These are phyloP conservation scores for Tenebrio molitor DNA, from an alignment of 1,140 invertebrate genomes.

Conservation along the genomic window DNA sequence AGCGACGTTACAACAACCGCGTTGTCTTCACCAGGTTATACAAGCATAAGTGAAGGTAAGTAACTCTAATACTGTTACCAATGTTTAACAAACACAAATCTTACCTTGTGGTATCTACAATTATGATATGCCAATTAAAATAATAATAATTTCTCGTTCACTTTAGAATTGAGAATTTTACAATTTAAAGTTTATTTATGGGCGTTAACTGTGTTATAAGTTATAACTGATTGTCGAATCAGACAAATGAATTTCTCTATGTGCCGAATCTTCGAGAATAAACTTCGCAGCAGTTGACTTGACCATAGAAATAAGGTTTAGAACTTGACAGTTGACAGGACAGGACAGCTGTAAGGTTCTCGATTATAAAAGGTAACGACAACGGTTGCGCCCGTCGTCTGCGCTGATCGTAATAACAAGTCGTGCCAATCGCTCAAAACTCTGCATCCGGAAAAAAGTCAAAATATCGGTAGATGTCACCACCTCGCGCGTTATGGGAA, in stretches of 20 bases:
- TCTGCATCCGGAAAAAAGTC: no score
- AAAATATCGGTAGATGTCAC: no score
- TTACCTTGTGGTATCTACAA: constrained; percentile 24
- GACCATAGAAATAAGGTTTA: constrained; percentile 37
- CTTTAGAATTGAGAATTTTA: constrained; percentile 37
- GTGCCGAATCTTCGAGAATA: constrained; percentile 30
- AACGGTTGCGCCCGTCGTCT: no score
- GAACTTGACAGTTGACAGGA: constrained; percentile 41
- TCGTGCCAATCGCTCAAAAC: no score
- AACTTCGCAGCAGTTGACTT: no score
- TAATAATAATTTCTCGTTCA: constrained; percentile 22
- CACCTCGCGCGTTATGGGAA: no score
- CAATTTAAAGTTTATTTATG: constrained; percentile 35
- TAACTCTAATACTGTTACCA: constrained; percentile 37
- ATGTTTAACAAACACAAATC: constrained; percentile 24
- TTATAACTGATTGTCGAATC: constrained; percentile 35
- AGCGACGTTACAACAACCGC: constrained; percentile 30
- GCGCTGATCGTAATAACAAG: no score
- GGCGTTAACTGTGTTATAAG: constrained; percentile 25
- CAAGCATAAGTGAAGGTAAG: constrained; percentile 19
- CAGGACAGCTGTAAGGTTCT: no score
- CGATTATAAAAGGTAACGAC: no score
- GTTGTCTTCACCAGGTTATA: constrained; percentile 39
- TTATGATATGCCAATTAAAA: constrained; percentile 25
- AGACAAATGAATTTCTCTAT: constrained; percentile 39